phyloP scores from a whole-genome alignment of 2,113 vertebrate species.

The Perognathus longimembris region DNA sequence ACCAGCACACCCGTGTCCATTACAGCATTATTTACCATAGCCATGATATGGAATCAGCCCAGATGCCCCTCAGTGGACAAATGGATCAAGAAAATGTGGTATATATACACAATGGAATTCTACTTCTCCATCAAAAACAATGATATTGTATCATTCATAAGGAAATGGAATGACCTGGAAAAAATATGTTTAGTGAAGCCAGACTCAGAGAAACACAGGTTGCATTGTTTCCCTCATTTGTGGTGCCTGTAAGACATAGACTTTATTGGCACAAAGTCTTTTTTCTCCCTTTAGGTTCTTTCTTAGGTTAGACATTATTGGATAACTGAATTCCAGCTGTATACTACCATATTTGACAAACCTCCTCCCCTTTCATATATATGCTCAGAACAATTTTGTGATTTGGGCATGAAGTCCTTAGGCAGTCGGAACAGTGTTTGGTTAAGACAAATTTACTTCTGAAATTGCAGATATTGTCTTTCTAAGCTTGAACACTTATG shows the following conservation, averaged over 20 bases:
- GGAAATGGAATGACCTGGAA: too few relatives aligned
- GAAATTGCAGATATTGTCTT: constrained; percentile 14
- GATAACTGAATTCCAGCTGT: constrained; percentile 43
- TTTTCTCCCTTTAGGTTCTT: constrained; percentile 29
- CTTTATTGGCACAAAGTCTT: constrained; percentile 48
- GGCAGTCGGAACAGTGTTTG: constrained; percentile 34
- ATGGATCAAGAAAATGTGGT: too few relatives aligned
- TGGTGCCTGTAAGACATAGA: background rate
- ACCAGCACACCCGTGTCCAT: too few relatives aligned
- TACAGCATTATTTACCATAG: too few relatives aligned
- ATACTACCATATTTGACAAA: constrained; percentile 59
- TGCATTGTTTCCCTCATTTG: too few relatives aligned
- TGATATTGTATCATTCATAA: too few relatives aligned
- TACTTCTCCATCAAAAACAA: too few relatives aligned
- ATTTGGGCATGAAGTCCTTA: constrained; percentile 31
- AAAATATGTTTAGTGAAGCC: too few relatives aligned
- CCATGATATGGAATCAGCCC: too few relatives aligned
- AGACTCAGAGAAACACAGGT: too few relatives aligned
- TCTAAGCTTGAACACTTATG: constrained; percentile 46
- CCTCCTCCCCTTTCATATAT: background rate
- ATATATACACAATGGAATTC: too few relatives aligned
- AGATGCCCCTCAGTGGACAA: too few relatives aligned
- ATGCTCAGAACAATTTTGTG: constrained; percentile 18
- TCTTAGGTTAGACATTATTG: constrained; percentile 26
- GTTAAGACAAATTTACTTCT: constrained; percentile 55